Base-by-base conservation (phyloP, 30 jellyfish, hydroid and myxozoan species). In the Aurelia sp. region DNA sequence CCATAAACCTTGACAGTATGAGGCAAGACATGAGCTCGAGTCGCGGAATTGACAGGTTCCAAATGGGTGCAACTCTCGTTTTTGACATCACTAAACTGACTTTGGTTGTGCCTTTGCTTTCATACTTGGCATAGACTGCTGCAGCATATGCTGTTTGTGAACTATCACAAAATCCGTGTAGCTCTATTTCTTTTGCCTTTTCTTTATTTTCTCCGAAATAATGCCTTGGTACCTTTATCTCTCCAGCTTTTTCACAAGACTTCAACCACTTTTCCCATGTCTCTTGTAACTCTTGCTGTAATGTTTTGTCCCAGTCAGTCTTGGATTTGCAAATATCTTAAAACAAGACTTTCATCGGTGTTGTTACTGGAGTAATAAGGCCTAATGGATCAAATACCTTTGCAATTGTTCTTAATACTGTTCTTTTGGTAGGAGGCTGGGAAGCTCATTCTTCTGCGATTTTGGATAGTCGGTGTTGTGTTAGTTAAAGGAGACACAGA, bases 331-430 rank as follows among this genome's bases (percentile, higher is more conserved):
- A 61, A 0, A 63, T 21, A 19, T 7, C 58, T 64, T 55, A 41
- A 47, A 66, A 64, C 8, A 80, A 33, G 15, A 80, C 81, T 69
- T 80, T 80, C 38, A 80, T 68, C 40, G 65, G 74, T n/a, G 78
- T 62, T 15, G 65, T 55, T 18, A 71, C 38, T 7, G 93, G 94
- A 17, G 75, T 9, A 12, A 72, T 41, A 22, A 85, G 82, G 13
- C 94, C 89, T 5, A 84, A 24, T 2, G 94, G 94, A 62, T 84
- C 94, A 44, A 58, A 84, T 15, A 84, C 20, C 30, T 15, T 53
- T n/a, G 93, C 93, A 15, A 61, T 13, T 15, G 27, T 13, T 15
- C 62, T 72, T 5, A 84, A 27, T 31, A 72, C 18, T 27, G 40
- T 20, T 61, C 94, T 19, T 72, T 72, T 72, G 33, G 94, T 74